These are phyloP conservation scores for Zaprionus tsacasi DNA, from an alignment of 1,140 invertebrate genomes.

Conservation along the genomic window DNA sequence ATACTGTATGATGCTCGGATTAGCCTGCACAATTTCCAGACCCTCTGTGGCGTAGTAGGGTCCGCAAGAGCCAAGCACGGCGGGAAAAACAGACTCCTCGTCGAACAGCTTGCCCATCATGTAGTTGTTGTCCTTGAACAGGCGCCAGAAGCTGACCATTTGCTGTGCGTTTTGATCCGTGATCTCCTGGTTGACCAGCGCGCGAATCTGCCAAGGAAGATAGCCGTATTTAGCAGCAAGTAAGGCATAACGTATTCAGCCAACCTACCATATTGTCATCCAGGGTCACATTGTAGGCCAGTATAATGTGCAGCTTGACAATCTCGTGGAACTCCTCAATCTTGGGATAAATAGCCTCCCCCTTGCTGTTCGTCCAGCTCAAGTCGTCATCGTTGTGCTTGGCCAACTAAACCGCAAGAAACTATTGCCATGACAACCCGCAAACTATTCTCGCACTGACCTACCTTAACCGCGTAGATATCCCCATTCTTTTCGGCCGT, in stretches of 20 bases:
- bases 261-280: conserved; percentile 77
- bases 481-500: conserved; percentile 78
- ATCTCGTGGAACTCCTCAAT: conserved; percentile 79
- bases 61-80: conserved; percentile 75
- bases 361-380: conserved; percentile 72
- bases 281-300: conserved; percentile 79
- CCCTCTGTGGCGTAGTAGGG: conserved; percentile 78
- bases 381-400: conserved; percentile 70
- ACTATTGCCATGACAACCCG: conserved; percentile 36
- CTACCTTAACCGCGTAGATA: conserved; percentile 76
- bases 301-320: conserved; percentile 76
- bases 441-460: conserved; percentile 37
- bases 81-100: conserved; percentile 76
- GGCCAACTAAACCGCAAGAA: conserved; percentile 54
- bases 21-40: conserved; percentile 66
- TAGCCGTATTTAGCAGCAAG: background rate
- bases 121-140: conserved; percentile 82
- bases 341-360: conserved; percentile 68
- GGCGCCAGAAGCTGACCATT: conserved; percentile 76
- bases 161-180: conserved; percentile 73
- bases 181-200: conserved; percentile 78
- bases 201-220: conserved; percentile 54
- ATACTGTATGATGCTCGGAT: conserved; percentile 73
- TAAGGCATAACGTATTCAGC: background rate
- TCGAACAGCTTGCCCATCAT: conserved; percentile 83